Base-by-base conservation (phyloP, 2,888 invertebrate genomes). In the Drosophila tanythrix region DNA sequence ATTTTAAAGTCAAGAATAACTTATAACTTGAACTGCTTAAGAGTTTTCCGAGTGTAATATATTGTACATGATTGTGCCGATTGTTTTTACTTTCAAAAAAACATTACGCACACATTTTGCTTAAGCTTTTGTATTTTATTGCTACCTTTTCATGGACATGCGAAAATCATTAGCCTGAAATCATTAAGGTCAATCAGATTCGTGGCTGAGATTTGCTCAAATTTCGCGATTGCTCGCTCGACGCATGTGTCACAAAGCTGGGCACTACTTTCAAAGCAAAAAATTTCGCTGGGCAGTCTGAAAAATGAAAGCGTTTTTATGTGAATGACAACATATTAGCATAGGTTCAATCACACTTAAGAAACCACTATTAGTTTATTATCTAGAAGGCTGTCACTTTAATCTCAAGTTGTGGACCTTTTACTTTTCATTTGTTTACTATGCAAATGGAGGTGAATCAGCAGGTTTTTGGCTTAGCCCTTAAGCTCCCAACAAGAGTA, bases 111-210 rank as follows among this genome's bases (percentile, higher is more conserved):
- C 21, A 35, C 15, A 43, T 58, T 56, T 64, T 48, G 36, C 31
- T 48, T 68, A 36, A 56, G 55, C 56, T 57, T 27, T 56, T 59
- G 38, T 55, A 29, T 74, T 83, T 87, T 74, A 87, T 81, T 66
- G 85, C 88, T 43, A 72, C 70, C 65, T 82, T 87, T 89, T 82
- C 67, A 67, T 68, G 75, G 76, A 58, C 72, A 73, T 73, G 82
- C 73, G 70, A 84, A 89, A 84, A 85, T 77, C 88, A 82, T 86
- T 77, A 81, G 83, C 74, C 70, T 2, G 15, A 55, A 71, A 89
- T 85, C 88, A 85, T 85, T 85, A 89, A 59, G 90, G 85, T 88
- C 90, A 89, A 81, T 76, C 69, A 53, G 73, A 67, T 76, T 76
- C 70, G 82, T 81, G 72, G 61, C 59, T 29, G 36, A 68, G 79